Evolutionary conservation across 2,888 invertebrate species (phyloP).

Genomic region (Drosophila aldrichi): DNA sequence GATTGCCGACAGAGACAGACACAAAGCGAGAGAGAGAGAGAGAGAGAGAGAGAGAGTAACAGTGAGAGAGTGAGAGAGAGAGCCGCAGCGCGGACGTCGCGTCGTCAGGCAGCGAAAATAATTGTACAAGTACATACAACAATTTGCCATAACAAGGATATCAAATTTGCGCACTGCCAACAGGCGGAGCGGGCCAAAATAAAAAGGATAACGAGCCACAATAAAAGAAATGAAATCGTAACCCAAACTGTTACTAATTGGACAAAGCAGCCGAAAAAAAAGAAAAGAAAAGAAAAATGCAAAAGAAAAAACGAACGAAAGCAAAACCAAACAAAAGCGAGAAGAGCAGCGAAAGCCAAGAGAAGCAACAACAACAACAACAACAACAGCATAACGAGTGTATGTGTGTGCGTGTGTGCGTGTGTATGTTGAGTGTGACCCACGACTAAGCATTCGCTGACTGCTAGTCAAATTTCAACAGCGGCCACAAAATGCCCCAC

Average conservation of each 20-base stretch:
- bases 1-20: slow-evolving; percentile 33
- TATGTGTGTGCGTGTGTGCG: slow-evolving; percentile 21
- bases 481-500: slow-evolving; percentile 11
- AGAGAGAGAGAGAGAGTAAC: neutral
- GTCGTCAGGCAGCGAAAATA: slow-evolving; percentile 56
- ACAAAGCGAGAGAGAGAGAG: neutral
- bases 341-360: slow-evolving; percentile 38
- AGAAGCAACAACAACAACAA: slow-evolving; percentile 35
- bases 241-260: slow-evolving; percentile 80
- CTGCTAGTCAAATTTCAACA: slow-evolving; percentile 66
- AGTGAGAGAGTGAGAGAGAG: neutral
- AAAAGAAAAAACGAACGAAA: slow-evolving; percentile 11
- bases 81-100: slow-evolving; percentile 13
- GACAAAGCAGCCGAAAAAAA: slow-evolving; percentile 72
- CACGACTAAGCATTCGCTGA: slow-evolving; percentile 28
- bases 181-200: slow-evolving; percentile 45
- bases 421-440: slow-evolving; percentile 36
- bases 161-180: slow-evolving; percentile 74
- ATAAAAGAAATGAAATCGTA: slow-evolving; percentile 81
- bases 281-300: neutral
- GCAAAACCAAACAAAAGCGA: slow-evolving; percentile 12
- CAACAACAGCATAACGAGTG: slow-evolving; percentile 24
- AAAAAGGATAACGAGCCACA: slow-evolving; percentile 81
- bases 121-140: slow-evolving; percentile 69
- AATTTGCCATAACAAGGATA: slow-evolving; percentile 81